These are phyloP conservation scores for Chauna torquata DNA, from an alignment of 2,113 vertebrate genomes.

Conservation along the genomic window DNA sequence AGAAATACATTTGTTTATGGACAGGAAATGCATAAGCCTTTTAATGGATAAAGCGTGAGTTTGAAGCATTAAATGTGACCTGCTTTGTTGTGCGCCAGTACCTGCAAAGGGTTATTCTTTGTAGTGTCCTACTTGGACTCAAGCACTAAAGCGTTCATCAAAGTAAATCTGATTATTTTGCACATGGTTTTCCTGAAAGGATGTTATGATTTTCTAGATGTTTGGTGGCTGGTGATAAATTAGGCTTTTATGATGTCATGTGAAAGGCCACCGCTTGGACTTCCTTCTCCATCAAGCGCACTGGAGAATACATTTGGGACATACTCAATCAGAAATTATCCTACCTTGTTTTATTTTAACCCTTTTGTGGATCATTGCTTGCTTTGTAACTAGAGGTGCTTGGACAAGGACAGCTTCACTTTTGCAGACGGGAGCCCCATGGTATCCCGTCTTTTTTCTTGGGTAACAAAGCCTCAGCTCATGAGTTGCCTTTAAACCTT, in stretches of 20 bases:
- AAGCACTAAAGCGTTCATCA: slow-evolving; percentile 85
- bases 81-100: slow-evolving; percentile 30
- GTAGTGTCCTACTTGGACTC: slow-evolving; percentile 70
- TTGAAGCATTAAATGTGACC: not conserved
- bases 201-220: slow-evolving; percentile 99
- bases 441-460: not conserved
- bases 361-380: not conserved
- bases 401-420: not conserved
- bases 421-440: not conserved
- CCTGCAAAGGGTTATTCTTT: slow-evolving; percentile 74
- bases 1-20: not conserved
- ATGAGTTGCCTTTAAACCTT: not conserved
- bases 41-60: not conserved
- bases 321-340: slow-evolving; percentile 23
- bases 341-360: slow-evolving; percentile 65
- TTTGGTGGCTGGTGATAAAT: slow-evolving; percentile 93
- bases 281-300: slow-evolving; percentile 77
- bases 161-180: slow-evolving; percentile 93
- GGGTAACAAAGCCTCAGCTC: not conserved
- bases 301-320: slow-evolving; percentile 73
- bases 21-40: slow-evolving; percentile 10
- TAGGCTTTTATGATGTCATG: slow-evolving; percentile 95
- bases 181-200: slow-evolving; percentile 97
- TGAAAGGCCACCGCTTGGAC: slow-evolving; percentile 84
- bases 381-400: not conserved